Evolutionary conservation across 2,888 invertebrate species (phyloP).

Genomic region (Hedychridium roseum): DNA sequence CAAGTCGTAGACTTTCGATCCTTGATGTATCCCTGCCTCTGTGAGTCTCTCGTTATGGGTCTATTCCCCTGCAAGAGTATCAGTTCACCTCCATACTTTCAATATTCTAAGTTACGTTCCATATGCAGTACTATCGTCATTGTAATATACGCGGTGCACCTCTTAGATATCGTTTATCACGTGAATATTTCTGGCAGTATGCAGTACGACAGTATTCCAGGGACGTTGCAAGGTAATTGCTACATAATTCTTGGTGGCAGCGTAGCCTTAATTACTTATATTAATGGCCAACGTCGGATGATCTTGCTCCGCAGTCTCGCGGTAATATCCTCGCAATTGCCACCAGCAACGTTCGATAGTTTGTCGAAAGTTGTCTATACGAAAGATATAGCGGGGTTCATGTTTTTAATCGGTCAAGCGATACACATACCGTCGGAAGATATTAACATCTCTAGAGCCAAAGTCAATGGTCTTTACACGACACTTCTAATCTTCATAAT

Average conservation of each 20-base stretch:
- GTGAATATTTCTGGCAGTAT: slow-evolving; percentile 22
- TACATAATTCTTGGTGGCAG: slow-evolving; percentile 29
- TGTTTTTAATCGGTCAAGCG: slow-evolving; percentile 27
- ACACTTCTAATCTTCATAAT: slow-evolving; percentile 29
- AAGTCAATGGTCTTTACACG: slow-evolving; percentile 21
- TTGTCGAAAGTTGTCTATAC: slow-evolving; percentile 30
- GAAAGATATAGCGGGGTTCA: slow-evolving; percentile 37
- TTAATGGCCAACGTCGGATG: slow-evolving; percentile 21
- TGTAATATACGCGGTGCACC: neutral
- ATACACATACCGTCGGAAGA: too few relatives aligned
- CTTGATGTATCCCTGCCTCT: slow-evolving; percentile 37
- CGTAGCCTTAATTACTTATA: slow-evolving; percentile 25
- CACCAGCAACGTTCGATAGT: slow-evolving; percentile 22
- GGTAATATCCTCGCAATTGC: slow-evolving; percentile 28
- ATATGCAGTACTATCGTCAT: slow-evolving; percentile 28
- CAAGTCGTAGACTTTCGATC: slow-evolving; percentile 34
- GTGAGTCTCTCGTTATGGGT: slow-evolving; percentile 32
- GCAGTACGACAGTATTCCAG: slow-evolving; percentile 31
- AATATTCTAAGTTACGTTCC: slow-evolving; percentile 15
- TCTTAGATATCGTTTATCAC: slow-evolving; percentile 23
- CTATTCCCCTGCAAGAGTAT: slow-evolving; percentile 40
- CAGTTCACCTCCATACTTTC: slow-evolving; percentile 19
- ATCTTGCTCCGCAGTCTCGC: slow-evolving; percentile 28
- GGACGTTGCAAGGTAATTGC: slow-evolving; percentile 38
- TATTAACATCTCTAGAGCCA: too few relatives aligned